Conservation (phyloP, 2,113 vertebrate genomes). For the Pomatostomus ruficeps region DNA sequence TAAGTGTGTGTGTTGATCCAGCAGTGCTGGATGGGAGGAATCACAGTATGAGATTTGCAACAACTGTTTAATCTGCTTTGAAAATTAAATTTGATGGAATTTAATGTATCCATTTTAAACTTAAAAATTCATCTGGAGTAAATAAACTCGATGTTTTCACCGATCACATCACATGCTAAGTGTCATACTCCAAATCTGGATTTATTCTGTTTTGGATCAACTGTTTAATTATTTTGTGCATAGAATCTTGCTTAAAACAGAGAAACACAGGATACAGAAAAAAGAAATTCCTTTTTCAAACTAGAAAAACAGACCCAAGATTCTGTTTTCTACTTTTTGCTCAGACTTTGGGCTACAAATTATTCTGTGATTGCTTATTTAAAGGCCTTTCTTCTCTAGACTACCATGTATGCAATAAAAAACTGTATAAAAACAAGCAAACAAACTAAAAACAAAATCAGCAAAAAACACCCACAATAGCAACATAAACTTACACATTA, state of each 20-base stretch:
- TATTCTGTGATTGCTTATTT: not conserved
- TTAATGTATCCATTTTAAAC: not conserved
- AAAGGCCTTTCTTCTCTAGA: not conserved
- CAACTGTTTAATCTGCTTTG: not conserved
- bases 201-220: not conserved
- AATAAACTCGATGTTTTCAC: not conserved
- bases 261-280: not conserved
- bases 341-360: not conserved
- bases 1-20: accelerated
- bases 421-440: not conserved
- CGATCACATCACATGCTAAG: not conserved
- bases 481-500: not conserved
- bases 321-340: not conserved
- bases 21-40: not conserved
- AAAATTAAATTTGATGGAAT: not conserved
- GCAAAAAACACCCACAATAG: not conserved
- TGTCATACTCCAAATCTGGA: not conserved
- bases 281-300: not conserved
- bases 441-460: not conserved
- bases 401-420: not conserved
- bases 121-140: not conserved
- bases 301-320: not conserved
- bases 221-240: not conserved
- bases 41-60: not conserved
- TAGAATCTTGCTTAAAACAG: not conserved